Conservation (phyloP, 2,888 invertebrate genomes). For the Scrobipalpa costella region DNA sequence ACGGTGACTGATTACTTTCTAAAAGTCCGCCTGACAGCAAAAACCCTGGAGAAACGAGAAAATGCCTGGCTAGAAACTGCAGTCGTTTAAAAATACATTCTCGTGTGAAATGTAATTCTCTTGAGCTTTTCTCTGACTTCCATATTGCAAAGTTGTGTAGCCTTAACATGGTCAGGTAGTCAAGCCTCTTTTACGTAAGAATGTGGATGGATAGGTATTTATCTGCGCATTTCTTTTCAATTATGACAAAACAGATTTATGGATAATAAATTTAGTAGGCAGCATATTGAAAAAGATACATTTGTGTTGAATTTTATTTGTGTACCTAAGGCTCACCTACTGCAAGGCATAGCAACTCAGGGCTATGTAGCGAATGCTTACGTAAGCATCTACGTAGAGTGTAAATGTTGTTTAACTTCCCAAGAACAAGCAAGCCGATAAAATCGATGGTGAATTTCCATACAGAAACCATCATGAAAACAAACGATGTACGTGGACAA, state of each 20-base stretch:
- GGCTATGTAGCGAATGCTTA: no score
- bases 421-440: neutral
- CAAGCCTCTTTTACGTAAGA: constrained; percentile 5
- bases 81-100: constrained; percentile 66
- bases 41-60: constrained; percentile 64
- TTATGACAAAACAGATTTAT: neutral
- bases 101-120: constrained; percentile 3
- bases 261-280: no score
- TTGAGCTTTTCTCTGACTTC: constrained; percentile 12
- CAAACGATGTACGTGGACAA: neutral
- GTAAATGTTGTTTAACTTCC: neutral
- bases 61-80: constrained; percentile 66
- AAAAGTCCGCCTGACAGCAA: constrained; percentile 68
- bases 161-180: neutral
- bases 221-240: neutral
- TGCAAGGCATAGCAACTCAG: no score
- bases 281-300: no score
- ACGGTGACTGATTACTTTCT: constrained; percentile 78
- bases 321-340: no score
- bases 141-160: constrained; percentile 13
- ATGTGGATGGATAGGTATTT: neutral
- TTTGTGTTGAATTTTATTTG: no score
- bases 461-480: neutral
- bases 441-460: neutral
- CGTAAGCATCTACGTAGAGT: neutral